phyloP scores from a whole-genome alignment of 2,797 vertebrate genomes.

The Bovichtus variegatus region DNA sequence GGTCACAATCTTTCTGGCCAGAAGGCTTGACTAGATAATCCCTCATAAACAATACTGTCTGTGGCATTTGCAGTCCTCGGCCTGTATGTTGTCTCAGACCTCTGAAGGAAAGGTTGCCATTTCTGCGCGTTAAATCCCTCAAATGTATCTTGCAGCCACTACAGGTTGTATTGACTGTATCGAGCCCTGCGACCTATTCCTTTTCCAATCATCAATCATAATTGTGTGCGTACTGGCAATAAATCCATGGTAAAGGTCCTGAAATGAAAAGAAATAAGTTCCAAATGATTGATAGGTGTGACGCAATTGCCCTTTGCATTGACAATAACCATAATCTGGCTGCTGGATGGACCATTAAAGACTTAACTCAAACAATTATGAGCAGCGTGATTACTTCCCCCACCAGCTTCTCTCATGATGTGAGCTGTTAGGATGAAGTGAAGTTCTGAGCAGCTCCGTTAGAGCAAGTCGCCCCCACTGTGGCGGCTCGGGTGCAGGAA shows the following conservation, averaged over 20 bases:
- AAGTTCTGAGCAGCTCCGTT: constrained; percentile 14
- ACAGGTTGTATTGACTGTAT: constrained; percentile 55
- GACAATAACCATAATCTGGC: constrained; percentile 54
- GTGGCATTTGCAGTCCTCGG: constrained; percentile 81
- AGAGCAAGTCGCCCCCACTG: constrained; percentile 17
- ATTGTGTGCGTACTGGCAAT: constrained; percentile 51
- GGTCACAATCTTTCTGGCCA: constrained; percentile 77
- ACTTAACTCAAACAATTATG: constrained; percentile 63
- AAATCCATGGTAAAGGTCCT: constrained; percentile 73
- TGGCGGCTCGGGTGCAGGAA: constrained; percentile 43
- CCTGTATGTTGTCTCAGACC: constrained; percentile 46
- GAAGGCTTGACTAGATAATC: constrained; percentile 81
- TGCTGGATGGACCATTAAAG: constrained; percentile 60
- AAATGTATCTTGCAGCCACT: constrained; percentile 44
- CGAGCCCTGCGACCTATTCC: constrained; percentile 38
- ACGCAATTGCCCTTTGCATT: constrained; percentile 65
- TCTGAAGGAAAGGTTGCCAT: constrained; percentile 65
- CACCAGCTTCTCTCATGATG: constrained; percentile 31
- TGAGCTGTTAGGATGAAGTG: constrained; percentile 32
- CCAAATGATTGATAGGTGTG: constrained; percentile 61
- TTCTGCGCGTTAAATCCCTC: constrained; percentile 59
- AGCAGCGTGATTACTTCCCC: constrained; percentile 45
- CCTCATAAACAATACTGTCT: constrained; percentile 82
- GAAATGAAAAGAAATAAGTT: constrained; percentile 56
- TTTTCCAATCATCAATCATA: constrained; percentile 71